Base-by-base conservation (phyloP, 2,888 invertebrate genomes). In the Drosophila pseudotakahashii region DNA sequence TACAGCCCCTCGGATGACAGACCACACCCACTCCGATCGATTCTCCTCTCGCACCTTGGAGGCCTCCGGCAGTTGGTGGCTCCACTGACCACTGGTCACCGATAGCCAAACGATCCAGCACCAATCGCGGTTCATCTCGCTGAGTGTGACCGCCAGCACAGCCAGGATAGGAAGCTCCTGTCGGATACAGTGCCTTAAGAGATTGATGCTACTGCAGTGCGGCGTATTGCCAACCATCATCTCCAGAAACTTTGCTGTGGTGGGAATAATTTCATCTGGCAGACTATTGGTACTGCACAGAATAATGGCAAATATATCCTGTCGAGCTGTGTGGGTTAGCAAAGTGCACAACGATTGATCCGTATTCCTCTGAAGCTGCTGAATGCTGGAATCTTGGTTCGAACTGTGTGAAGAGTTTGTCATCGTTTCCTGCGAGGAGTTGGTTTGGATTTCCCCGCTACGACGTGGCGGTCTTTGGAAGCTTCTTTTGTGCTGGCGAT, bases 21-120 rank as follows among this genome's bases (percentile, higher is more conserved):
- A 75, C 88, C 89, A 89, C 0, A 88, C 76, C 14, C 86, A 73
- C 5, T 90, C 83, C 9, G 86, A 44, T 16, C 61, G 76, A 30
- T 69, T 75, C 11, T 76, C 66, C n/a, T 86, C 72, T n/a, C 72
- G 58, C 51, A 79, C 66, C 26, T 74, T 75, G 11, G 58, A 53
- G 1, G 61, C 66, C 37, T 78, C 70, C 30, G 66, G 73, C 3
- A 84, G 62, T 34, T 87, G 47, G 34, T 75, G 75, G 5, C 30
- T 16, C 91, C 91, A 91, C 54, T 90, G 88, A 3, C 85, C 83
- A 3, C 88, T 91, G 34, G 91, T 88, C 7, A 91, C 88, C 0
- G 88, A 76, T 44, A 92, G 51, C 92, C 92, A 92, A 3, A 91
- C 82, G 0, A 91, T 47, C 92, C 92, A 92, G 62, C 90, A 90